Evolutionary conservation across 30 jellyfish, hydroid and myxozoan genomes (phyloP).

Genomic region (Aurelia sp.): DNA sequence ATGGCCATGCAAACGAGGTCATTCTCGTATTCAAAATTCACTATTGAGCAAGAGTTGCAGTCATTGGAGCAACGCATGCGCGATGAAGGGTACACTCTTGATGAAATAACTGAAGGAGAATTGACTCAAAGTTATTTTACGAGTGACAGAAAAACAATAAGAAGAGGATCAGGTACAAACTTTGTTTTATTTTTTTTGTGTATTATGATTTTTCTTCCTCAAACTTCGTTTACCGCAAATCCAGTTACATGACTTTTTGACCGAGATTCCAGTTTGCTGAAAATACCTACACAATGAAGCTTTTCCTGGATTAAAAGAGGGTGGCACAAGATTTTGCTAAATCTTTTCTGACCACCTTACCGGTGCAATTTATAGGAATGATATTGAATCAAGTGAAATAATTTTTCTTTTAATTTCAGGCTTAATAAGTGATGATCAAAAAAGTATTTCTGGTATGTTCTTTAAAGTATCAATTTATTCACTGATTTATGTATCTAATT

Average conservation of each 20-base stretch:
- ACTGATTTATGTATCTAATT: background rate
- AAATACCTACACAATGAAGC: too few relatives aligned
- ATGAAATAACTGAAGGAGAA: constrained; percentile 51
- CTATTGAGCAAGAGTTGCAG: constrained; percentile 49
- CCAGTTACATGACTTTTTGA: too few relatives aligned
- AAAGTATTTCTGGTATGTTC: constrained; percentile 28
- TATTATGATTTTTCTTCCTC: too few relatives aligned
- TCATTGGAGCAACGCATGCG: constrained; percentile 78
- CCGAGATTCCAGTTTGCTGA: too few relatives aligned
- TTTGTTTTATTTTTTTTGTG: background rate
- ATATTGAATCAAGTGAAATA: background rate
- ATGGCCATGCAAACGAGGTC: constrained; percentile 39
- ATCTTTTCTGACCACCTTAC: too few relatives aligned
- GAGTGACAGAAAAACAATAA: constrained; percentile 28
- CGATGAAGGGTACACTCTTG: constrained; percentile 69
- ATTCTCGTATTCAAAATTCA: constrained; percentile 63
- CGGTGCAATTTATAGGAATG: background rate
- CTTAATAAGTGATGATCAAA: constrained; percentile 4
- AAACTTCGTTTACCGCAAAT: background rate
- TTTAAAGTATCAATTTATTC: background rate
- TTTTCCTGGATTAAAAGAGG: background rate
- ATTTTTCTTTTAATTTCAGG: background rate
- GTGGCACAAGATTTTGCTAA: too few relatives aligned
- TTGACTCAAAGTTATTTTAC: constrained; percentile 1
- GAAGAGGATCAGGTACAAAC: constrained; percentile 8